Base-by-base conservation (phyloP, 2,888 invertebrate species). In the Thereva nobilitata region DNA sequence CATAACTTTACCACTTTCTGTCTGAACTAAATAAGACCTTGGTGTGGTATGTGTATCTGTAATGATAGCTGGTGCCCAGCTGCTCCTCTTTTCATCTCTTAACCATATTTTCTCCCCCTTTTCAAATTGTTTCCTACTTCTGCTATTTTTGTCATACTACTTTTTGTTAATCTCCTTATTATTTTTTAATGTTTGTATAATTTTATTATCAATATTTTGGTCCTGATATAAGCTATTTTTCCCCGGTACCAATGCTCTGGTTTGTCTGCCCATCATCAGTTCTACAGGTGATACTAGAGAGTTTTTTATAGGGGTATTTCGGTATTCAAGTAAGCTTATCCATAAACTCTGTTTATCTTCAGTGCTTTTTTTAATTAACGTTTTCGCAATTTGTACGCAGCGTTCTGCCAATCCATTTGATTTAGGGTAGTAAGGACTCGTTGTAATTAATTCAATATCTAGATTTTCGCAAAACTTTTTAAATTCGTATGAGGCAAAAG, bases 401-500 rank as follows among this genome's bases (percentile, higher is more conserved):
- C 34, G 37, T 40, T 55, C 55, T n/a, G 55, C 55, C n/a, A 55
- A 55, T 38, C 55, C 55, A 41, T 55, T 55, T n/a, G 55, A 40
- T 55, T 41, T 55, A n/a, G 55, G 40, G 40, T 40, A 54, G 61
- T 57, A 61, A 23, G 74, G 73, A 68, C 72, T 72, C 3, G 67
- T 68, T 3, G 68, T 70, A 9, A 56, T 50, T 12, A 72, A 44
- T 41, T 68, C 56, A 42, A 74, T 72, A 38, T 71, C 70, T 64
- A 66, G 71, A n/a, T 67, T 68, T 38, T 55, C 64, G 41, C 72
- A 63, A 71, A 73, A n/a, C n/a, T 66, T 42, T 63, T 66, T 63
- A 40, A 73, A 73, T 61, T 73, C 67, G 45, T 53, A 53, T 10
- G 71, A 70, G 35, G 66, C 64, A 55, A 73, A 76, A 23, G 72